Evolutionary conservation across 1,140 invertebrate genomes (phyloP).

Genomic region (Agrypnia vestita): DNA sequence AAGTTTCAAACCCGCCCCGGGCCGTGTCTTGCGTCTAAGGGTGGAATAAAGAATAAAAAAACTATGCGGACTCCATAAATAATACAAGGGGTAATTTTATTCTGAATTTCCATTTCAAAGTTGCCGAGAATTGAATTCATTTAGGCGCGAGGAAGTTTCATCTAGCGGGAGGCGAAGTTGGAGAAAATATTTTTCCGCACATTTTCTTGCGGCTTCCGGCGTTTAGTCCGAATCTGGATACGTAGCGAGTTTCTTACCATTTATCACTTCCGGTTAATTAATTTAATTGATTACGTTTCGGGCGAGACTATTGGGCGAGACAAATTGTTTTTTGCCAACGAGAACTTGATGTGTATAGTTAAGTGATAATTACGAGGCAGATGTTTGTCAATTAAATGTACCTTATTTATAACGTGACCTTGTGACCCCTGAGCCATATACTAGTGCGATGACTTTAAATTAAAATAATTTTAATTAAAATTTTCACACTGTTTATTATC

Average conservation of each 20-base stretch:
- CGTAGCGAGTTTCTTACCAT: neutral
- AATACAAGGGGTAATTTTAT: constrained; percentile 40
- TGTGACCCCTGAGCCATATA: too few species aligned
- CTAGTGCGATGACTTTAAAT: too few species aligned
- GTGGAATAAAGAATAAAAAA: constrained; percentile 16
- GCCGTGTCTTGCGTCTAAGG: neutral
- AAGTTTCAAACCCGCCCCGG: neutral
- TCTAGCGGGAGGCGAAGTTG: constrained; percentile 26
- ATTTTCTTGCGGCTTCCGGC: constrained; percentile 22
- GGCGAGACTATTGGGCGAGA: too few species aligned
- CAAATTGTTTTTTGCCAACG: too few species aligned
- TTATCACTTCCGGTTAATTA: constrained; percentile 25
- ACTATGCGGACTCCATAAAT: constrained; percentile 35
- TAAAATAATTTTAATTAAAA: too few species aligned
- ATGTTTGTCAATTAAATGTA: too few species aligned
- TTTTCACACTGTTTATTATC: too few species aligned
- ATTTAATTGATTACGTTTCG: too few species aligned
- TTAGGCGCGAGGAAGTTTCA: constrained; percentile 15
- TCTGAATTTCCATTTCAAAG: constrained; percentile 43
- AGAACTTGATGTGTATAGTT: too few species aligned
- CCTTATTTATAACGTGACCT: too few species aligned
- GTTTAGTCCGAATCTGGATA: constrained; percentile 38
- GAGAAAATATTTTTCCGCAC: constrained; percentile 41
- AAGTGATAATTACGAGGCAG: too few species aligned
- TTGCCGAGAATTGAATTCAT: constrained; percentile 40